Conservation (phyloP, 2,797 vertebrate species). For the Diceros bicornis region DNA sequence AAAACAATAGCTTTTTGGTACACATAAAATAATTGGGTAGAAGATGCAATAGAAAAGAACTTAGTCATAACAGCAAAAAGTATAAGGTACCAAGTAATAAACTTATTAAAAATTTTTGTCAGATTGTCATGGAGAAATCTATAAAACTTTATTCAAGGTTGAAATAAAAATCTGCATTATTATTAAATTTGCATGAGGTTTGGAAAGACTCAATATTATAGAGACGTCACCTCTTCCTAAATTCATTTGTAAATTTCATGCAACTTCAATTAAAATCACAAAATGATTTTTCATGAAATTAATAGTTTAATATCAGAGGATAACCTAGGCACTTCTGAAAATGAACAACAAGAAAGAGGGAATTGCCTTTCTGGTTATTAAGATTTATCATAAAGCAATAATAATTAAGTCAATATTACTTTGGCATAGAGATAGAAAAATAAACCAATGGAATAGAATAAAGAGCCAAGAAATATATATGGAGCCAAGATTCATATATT, state of each 20-base stretch:
- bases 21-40: neutral
- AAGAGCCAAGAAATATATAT: neutral
- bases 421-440: neutral
- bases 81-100: neutral
- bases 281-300: neutral
- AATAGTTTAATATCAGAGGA: neutral
- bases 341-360: neutral
- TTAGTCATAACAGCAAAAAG: neutral
- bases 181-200: neutral
- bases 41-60: neutral
- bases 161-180: neutral
- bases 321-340: neutral
- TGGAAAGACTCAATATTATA: neutral
- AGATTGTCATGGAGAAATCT: neutral
- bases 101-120: neutral
- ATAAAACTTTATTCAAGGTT: neutral
- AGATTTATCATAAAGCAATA: neutral
- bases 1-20: neutral
- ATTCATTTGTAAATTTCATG: neutral
- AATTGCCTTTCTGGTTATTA: neutral
- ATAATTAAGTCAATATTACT: neutral
- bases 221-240: neutral
- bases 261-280: conserved; percentile 12
- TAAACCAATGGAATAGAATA: neutral
- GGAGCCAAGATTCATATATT: neutral